phyloP scores from a whole-genome alignment of 2,888 invertebrate species.

The Deroplatys truncata region DNA sequence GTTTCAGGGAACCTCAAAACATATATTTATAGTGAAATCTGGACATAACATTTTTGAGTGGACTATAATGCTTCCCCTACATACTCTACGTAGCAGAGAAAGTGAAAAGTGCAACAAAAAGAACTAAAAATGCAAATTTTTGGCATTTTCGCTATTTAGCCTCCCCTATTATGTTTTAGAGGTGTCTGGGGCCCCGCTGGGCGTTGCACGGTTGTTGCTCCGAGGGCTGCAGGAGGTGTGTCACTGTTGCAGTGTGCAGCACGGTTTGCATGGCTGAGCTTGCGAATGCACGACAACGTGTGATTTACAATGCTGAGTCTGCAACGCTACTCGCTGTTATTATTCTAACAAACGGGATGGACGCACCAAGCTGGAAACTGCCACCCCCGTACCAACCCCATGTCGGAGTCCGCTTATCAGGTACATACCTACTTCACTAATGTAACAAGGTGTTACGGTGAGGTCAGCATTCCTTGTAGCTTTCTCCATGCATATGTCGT shows the following conservation, averaged over 20 bases:
- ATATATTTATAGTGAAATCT: too few species aligned
- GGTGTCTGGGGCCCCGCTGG: too few species aligned
- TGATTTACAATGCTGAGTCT: background rate
- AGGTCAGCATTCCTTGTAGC: background rate
- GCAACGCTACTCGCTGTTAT: background rate
- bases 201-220: background rate
- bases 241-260: background rate
- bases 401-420: background rate
- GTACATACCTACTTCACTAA: background rate
- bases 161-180: too few species aligned
- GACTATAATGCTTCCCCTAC: too few species aligned
- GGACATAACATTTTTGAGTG: too few species aligned
- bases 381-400: background rate
- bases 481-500: background rate
- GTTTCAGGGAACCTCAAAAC: too few species aligned
- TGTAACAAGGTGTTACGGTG: background rate
- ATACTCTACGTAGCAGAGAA: too few species aligned
- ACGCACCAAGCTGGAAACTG: constrained; percentile 1
- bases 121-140: too few species aligned
- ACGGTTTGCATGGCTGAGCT: background rate
- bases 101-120: too few species aligned
- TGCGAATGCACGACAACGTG: background rate
- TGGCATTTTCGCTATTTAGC: too few species aligned
- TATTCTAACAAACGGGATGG: constrained; percentile 8
- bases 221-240: background rate